Evolutionary conservation across 2,797 vertebrate genomes (phyloP).

Genomic region (Fundulus diaphanus): DNA sequence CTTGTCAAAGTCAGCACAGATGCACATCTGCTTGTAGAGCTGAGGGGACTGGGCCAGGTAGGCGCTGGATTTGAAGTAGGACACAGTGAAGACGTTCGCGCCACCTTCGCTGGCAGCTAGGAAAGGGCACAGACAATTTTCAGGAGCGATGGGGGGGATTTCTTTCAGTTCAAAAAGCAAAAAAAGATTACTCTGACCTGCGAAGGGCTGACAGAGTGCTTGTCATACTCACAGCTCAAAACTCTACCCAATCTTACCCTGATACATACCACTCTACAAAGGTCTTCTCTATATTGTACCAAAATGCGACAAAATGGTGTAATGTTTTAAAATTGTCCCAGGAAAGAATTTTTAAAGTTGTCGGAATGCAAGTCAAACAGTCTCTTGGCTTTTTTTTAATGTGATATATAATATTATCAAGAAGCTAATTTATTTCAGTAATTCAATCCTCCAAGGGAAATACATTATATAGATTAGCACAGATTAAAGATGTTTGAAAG

Average conservation of each 20-base stretch:
- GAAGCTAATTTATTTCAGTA: too few species aligned
- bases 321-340: neutral
- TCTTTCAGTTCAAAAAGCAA: neutral
- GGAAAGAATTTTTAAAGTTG: neutral
- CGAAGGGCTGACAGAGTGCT: neutral
- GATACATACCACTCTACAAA: neutral
- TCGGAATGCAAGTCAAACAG: neutral
- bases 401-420: too few species aligned
- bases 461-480: too few species aligned
- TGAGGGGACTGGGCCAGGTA: constrained; percentile 99
- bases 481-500: too few species aligned
- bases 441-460: too few species aligned
- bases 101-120: constrained; percentile 98
- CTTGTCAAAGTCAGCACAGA: constrained; percentile 98
- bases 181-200: constrained; percentile 7
- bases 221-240: neutral
- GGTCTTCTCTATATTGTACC: neutral
- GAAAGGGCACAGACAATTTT: constrained; percentile 37
- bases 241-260: neutral
- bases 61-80: constrained; percentile 98
- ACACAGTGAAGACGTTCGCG: constrained; percentile 98
- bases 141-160: constrained; percentile 10
- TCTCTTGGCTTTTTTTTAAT: neutral
- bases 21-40: constrained; percentile 99
- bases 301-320: neutral